Conservation (phyloP, 2,113 vertebrate species). For the Salvelinus namaycush region DNA sequence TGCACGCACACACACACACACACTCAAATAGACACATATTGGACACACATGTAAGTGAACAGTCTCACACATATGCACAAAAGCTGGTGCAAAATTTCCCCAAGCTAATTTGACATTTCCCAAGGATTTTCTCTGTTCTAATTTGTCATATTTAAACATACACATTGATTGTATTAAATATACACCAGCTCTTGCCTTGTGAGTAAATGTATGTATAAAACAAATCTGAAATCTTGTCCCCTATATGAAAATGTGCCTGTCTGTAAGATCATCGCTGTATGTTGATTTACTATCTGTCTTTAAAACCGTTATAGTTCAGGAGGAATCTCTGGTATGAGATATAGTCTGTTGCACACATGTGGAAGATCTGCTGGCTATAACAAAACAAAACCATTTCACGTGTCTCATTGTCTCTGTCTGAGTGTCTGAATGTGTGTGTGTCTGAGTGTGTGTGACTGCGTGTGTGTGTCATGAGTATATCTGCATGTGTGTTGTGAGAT, state of each 20-base stretch:
- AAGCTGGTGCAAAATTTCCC: not conserved
- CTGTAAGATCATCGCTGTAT: not conserved
- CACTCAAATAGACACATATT: slow-evolving; percentile 24
- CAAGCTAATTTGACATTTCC: not conserved
- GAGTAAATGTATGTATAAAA: not conserved
- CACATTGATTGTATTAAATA: no score
- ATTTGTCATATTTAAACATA: no score
- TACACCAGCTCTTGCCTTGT: no score
- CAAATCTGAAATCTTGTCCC: not conserved
- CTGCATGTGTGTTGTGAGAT: no score
- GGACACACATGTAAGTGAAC: not conserved
- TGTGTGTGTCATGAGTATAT: no score
- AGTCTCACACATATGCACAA: slow-evolving; percentile 21
- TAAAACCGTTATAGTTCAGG: slow-evolving; percentile 56
- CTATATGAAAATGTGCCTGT: not conserved
- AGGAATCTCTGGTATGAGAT: slow-evolving; percentile 58
- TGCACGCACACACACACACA: slow-evolving; percentile 22
- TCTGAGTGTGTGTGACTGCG: no score
- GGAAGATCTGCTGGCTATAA: slow-evolving; percentile 41
- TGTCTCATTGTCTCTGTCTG: slow-evolving; percentile 29
- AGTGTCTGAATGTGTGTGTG: slow-evolving; percentile 1
- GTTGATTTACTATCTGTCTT: slow-evolving; percentile 39
- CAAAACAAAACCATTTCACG: slow-evolving; percentile 49
- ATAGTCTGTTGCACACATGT: slow-evolving; percentile 73
- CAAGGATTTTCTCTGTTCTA: not conserved